A percentile compares a stretch with the other conserved stretches of the same genome.
phyloP scores from a whole-genome alignment of 2,797 vertebrate genomes.

The Protosalanx chinensis region DNA sequence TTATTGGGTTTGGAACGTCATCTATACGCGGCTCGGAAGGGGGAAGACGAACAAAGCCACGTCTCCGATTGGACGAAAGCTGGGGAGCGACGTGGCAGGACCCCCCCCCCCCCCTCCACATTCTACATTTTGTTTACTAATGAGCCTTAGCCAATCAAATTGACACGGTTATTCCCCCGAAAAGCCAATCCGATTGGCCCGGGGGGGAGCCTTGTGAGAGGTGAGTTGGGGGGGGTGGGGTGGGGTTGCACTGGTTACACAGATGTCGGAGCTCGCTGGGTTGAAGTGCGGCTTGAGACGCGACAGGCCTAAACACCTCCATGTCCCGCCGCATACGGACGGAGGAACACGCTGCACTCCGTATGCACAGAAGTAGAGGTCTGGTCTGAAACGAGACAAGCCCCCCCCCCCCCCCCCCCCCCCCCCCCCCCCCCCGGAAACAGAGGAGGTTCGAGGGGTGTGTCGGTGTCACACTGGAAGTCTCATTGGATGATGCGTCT shows the following conservation, averaged over 20 bases:
- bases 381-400: slow-evolving; percentile 35
- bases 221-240: too few species aligned
- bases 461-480: slow-evolving; percentile 51
- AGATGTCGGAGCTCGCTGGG: slow-evolving; percentile 37
- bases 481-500: slow-evolving; percentile 34
- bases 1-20: slow-evolving; percentile 28
- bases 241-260: slow-evolving; percentile 28
- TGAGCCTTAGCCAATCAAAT: slow-evolving; percentile 52
- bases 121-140: slow-evolving; percentile 48
- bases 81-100: slow-evolving; percentile 36
- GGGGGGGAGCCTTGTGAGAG: slow-evolving; percentile 5
- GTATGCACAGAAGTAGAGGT: slow-evolving; percentile 35
- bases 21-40: slow-evolving; percentile 20
- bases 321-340: slow-evolving; percentile 19
- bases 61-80: slow-evolving; percentile 26
- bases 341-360: slow-evolving; percentile 6
- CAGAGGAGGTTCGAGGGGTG: slow-evolving; percentile 37
- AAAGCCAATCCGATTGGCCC: slow-evolving; percentile 44
- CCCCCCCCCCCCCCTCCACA: slow-evolving; percentile 29
- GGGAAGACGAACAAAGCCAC: slow-evolving; percentile 35
- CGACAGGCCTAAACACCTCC: slow-evolving; percentile 14
- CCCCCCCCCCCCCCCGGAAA: slow-evolving; percentile 30
- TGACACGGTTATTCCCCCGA: slow-evolving; percentile 37
- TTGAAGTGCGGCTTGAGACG: slow-evolving; percentile 27
- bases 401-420: not conserved